Evolutionary conservation across 2,113 vertebrate genomes (phyloP), one percentile per base, ranked within the genome.

Genomic region (Platanista minor): DNA sequence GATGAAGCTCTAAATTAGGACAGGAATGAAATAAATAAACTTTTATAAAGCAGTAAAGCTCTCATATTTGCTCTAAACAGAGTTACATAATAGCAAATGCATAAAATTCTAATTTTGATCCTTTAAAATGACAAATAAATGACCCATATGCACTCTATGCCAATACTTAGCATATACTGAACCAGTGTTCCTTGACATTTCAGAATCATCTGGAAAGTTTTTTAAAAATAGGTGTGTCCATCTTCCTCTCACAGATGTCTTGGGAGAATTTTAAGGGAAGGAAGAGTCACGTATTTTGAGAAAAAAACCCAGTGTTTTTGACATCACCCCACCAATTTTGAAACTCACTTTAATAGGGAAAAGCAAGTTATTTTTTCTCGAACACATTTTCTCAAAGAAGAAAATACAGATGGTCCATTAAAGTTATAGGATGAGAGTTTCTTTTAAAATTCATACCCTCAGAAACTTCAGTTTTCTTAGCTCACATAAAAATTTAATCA

Each of bases 401-500:
- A 93, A 92, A 83, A 36, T 33, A 69, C 18, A 87, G 46, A 75
- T 91, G 31, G 33, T 89, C 23, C 89, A 95, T 33, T 81, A 86
- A 80, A 84, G 92, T 87, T 96, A 80, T 41, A 95, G 61, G 49
- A 87, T 36, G 66, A 66, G 25, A 14, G n/a, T 5, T 64, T 59
- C 91, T 67, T 0, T 43, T 54, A 15, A 17, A 91, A 92, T 14
- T 97, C 13, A 14, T 74, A 91, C 36, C 49, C 80, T 92, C 59
- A 93, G 96, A 62, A 98, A 97, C 80, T 10, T 0, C 21, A 87
- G 33, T 61, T 91, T 84, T 61, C 95, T 97, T 97, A 96, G 87
- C 66, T 96, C 92, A 77, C 74, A 90, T 96, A 72, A 96, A 93
- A 98, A 94, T 81, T 97, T 97, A 97, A 98, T 91, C 81, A 94